Evolutionary conservation across 2,888 invertebrate genomes (phyloP), one percentile per base, ranked within the genome.

Genomic region (Corbicula japonica): DNA sequence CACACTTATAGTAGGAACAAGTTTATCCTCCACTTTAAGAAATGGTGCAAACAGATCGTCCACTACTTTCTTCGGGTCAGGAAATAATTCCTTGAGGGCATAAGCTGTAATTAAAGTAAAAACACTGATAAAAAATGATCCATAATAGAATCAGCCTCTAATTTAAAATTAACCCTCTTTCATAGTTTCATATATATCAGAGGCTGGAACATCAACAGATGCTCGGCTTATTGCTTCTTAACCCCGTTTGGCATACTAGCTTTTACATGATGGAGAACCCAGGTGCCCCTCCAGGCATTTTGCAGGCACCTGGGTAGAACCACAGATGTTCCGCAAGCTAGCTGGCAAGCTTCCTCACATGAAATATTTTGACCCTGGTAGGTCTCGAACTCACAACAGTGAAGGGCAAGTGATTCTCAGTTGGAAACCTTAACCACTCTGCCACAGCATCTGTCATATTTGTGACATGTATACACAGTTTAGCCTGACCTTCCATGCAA

Each of bases 31-130:
- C 15, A 50, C 54, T 10, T 35, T 52, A 3, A 71, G 30, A 18
- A 84, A 62, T 6, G 86, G 86, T n/a, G 50, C 48, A 48, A 74
- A 77, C 28, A 86, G 46, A 21, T 75, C 69, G n/a, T 69, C 58
- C 1, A 86, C 65, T n/a, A 84, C 41, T 54, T 75, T n/a, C 38
- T 81, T 72, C 3, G 84, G 79, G 28, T 83, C 34, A 2, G 62
- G 75, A 70, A 76, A 84, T 21, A 21, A 54, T 38, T 62, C 38
- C 44, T 76, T 71, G 18, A 86, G 48, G 8, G 8, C 1, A 18
- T 54, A 12, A 28, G 44, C 85, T 86, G 81, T 18, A 79, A 78
- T n/a, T 48, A 28, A 28, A 56, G 32, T 35, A 10, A 3, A 60
- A 6, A 12, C n/a, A 12, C 35, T 41, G n/a, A n/a, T 21, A 61